These are phyloP conservation scores for Oophaga sylvatica DNA, from an alignment of 2,797 vertebrate species.

Conservation along the genomic window DNA sequence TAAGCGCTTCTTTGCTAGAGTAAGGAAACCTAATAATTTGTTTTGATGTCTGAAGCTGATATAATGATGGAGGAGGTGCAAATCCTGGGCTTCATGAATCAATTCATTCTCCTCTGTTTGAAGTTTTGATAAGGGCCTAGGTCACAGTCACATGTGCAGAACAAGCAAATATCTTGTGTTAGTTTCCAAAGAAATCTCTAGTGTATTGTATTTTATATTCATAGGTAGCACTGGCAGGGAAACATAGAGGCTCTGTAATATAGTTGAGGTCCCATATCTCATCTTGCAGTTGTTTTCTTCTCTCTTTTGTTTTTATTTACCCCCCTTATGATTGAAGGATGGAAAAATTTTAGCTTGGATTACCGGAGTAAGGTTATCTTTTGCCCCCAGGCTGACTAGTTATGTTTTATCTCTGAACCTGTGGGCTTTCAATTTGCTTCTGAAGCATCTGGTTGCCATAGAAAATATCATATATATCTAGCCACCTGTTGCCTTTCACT, in stretches of 20 bases:
- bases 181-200: background rate
- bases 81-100: background rate
- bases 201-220: background rate
- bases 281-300: slow-evolving; percentile 10
- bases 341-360: background rate
- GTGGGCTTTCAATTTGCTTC: slow-evolving; percentile 19
- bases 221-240: background rate
- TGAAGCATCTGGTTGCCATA: slow-evolving; percentile 12
- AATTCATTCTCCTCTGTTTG: background rate
- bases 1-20: background rate
- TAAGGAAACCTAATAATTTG: background rate
- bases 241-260: background rate
- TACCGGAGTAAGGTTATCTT: slow-evolving; percentile 6
- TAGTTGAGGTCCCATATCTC: background rate
- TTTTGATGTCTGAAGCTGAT: background rate
- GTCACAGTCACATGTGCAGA: background rate
- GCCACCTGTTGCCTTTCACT: slow-evolving; percentile 28
- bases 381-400: background rate
- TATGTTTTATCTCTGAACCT: slow-evolving; percentile 18
- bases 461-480: slow-evolving; percentile 32
- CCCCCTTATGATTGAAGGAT: background rate
- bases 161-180: background rate
- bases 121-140: background rate
- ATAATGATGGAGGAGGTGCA: background rate
- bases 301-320: background rate